These are phyloP conservation scores for Hirtodrosophila trivittata DNA, from an alignment of 2,888 invertebrate genomes.

Conservation along the genomic window DNA sequence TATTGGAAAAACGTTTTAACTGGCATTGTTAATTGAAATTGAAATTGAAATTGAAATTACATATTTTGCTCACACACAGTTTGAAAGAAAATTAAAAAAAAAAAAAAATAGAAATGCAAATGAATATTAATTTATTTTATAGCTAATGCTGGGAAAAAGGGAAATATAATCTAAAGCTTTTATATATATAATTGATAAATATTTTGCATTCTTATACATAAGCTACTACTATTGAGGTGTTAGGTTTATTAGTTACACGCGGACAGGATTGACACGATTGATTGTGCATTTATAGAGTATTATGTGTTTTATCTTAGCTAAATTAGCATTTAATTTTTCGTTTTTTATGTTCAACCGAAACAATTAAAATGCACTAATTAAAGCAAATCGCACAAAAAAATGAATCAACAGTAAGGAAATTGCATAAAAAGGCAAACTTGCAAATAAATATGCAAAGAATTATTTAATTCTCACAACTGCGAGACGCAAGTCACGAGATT, in stretches of 20 bases:
- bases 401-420: conserved; percentile 68
- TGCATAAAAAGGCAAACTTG: conserved; percentile 48
- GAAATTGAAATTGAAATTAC: conserved; percentile 22
- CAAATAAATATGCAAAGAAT: conserved; percentile 76
- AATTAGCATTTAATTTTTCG: conserved; percentile 16
- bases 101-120: too few species aligned
- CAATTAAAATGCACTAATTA: conserved; percentile 44
- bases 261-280: not conserved
- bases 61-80: conserved; percentile 23
- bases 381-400: conserved; percentile 37
- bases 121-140: too few species aligned
- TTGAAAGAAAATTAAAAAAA: conserved; percentile 4
- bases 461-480: conserved; percentile 75
- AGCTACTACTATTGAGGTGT: too few species aligned
- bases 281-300: conserved; percentile 1
- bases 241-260: not conserved
- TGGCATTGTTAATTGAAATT: conserved; percentile 34
- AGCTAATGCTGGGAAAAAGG: too few species aligned
- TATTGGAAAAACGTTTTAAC: conserved; percentile 64
- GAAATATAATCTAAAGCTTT: too few species aligned
- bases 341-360: conserved; percentile 21
- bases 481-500: conserved; percentile 73
- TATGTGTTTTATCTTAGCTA: not conserved
- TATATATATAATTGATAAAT: too few species aligned
- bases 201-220: too few species aligned